Evolutionary conservation across 2,113 vertebrate species (phyloP), one percentile per base, ranked within the genome.

Genomic region (Saimiri boliviensis): DNA sequence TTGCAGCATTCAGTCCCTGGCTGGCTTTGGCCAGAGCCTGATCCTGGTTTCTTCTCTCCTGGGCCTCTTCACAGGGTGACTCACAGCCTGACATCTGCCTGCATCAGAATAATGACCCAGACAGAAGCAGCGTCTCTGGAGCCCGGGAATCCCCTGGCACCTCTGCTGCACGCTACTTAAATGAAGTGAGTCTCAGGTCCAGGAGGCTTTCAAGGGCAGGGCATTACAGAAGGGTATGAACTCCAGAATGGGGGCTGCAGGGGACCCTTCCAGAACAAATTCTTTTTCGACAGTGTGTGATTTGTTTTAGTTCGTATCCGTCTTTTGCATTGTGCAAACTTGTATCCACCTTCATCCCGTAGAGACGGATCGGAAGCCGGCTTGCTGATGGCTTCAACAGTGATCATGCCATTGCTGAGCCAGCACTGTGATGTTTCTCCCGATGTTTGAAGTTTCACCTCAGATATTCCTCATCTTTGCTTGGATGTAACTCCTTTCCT

Each of bases 91-190:
- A 35, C 21, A 7, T 5, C 35, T 60, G 40, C 58, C 32, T 70
- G 12, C 3, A 0, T 23, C 8, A 23, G 49, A 5, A 30, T 5
- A 35, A 40, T 3, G 4, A 37, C 35, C 8, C 4, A 0, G 14
- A 40, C 1, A 2, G 21, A 58, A 16, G 37, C 23, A 0, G 1
- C 1, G 0, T 16, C 32, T 40, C 56, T n/a, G 40, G 2, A 37
- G 14, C 68, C 32, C 32, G 14, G 16, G 3, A 6, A 23, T 9
- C 4, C 14, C 1, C 9, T 7, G 13, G 9, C 20, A 32, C 1
- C 4, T 17, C 40, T 8, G 10, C 21, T 1, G 5, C 8, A 1
- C 11, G 17, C 35, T 30, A 16, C 16, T 60, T 8, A 0, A 7
- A 2, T 0, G 56, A 27, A 47, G 6, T 0, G 20, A 21, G 71